Base-by-base conservation (phyloP, 2,797 vertebrate genomes). In the Pempheris klunzingeri region DNA sequence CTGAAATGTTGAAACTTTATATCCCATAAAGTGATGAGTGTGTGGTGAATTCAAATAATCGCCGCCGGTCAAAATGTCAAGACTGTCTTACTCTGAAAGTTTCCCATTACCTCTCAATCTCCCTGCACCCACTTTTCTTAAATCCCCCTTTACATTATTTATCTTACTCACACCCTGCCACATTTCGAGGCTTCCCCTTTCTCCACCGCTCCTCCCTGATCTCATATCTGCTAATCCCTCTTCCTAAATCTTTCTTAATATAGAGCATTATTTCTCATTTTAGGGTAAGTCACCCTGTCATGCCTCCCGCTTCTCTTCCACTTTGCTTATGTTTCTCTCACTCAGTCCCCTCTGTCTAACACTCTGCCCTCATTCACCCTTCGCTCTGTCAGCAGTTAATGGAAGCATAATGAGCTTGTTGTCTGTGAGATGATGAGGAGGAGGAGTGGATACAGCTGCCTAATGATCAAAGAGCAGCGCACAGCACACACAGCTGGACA, bases 381-480 rank as follows among this genome's bases (percentile, higher is more conserved):
- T 47, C 26, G 6, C 86, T 78, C 86, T 32, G 81, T 92, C 88
- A 90, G 87, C 78, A 87, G 73, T 82, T 88, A 86, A 89, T 86
- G 79, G 73, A 78, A 77, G 71, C 77, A 81, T 91, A 91, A 92
- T 89, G 86, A 92, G 85, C 84, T 84, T 83, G 71, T 90, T 87
- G 83, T 89, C 72, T 76, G 73, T 81, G 78, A 87, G 85, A 74
- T 82, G 81, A 90, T 77, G 82, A 83, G 61, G 61, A 75, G 78
- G 24, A 71, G 50, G 77, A 83, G 79, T 70, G 72, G 82, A 80
- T 79, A 59, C 60, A 86, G 75, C 76, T 68, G 83, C 63, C 54
- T 80, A 74, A 85, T 81, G 87, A 90, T 86, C 83, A 86, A 85
- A 88, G 81, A 70, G 77, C 32, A 20, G 4, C 54, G 32, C 67